A percentile compares a stretch with the other conserved stretches of the same genome.
phyloP scores from a whole-genome alignment of 2,888 invertebrate species.

The Tipula vernalis region DNA sequence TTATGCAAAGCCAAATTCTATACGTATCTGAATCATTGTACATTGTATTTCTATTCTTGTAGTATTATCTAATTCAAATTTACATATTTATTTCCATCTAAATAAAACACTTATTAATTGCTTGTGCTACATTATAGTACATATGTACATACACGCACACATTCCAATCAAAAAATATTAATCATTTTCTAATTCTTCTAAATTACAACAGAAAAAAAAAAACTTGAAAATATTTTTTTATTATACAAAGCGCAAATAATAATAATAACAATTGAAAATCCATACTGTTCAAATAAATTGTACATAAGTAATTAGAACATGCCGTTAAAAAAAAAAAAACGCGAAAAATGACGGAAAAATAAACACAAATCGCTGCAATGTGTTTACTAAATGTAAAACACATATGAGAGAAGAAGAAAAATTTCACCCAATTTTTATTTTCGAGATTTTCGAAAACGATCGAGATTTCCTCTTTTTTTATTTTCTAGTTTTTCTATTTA shows the following conservation, averaged over 20 bases:
- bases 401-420: not conserved
- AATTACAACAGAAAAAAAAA: not conserved
- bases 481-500: not conserved
- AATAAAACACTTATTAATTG: not conserved
- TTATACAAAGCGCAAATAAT: not conserved
- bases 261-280: not conserved
- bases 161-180: not conserved
- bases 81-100: not conserved
- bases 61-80: not conserved
- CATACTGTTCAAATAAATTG: not conserved
- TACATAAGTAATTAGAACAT: not conserved
- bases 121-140: not conserved
- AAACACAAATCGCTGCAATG: not conserved
- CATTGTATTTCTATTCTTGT: not conserved
- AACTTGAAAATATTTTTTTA: not conserved
- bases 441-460: not conserved
- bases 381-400: not conserved
- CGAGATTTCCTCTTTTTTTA: not conserved
- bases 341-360: not conserved
- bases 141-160: not conserved
- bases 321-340: not conserved
- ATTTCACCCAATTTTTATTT: not conserved
- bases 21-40: not conserved
- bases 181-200: not conserved
- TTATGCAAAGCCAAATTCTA: too few species aligned